Base-by-base conservation (phyloP, 1,140 invertebrate genomes). In the Papilio polytes region DNA sequence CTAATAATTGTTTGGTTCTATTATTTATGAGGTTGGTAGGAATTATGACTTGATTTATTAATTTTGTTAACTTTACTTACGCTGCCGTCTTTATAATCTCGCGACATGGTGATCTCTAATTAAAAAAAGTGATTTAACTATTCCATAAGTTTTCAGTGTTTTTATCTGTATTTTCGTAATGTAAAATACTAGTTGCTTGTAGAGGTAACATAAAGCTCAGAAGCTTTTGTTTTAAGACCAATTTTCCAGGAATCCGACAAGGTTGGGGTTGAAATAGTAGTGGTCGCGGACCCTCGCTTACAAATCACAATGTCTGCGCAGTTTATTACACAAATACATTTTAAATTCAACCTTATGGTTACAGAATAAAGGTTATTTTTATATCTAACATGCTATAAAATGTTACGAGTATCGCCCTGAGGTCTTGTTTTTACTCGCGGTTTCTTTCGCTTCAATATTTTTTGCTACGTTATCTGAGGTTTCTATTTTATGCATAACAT, bases 201-300 rank as follows among this genome's bases (percentile, higher is more conserved):
- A n/a, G 20, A 59, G 13, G 59, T 22, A 63, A 63, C 59, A 63
- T 63, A 63, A 13, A 63, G 22, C 12, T 26, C 12, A 26, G 59
- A 26, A 81, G 46, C 80, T 81, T 56, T 83, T 77, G 80, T 84
- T 84, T 82, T 82, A 63, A 63, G 80, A 80, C 72, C 81, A 82
- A 81, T 86, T 87, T 91, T 89, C 87, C 87, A 81, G 82, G 86
- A 88, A 89, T 82, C 78, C 82, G 78, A 70, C 72, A 81, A 85
- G 82, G 84, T 86, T 89, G 80, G 87, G 88, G 86, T 63, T 88
- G 86, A 87, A 82, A 70, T 76, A 85, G 80, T 81, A 81, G 59
- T 56, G 72, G 74, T 81, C 80, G 80, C 85, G 85, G 85, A 86
- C 89, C 89, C 88, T 85, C 82, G 70, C 72, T 76, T 81, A 83